Conservation (phyloP, 1,140 invertebrate genomes). For the Ips typographus region DNA sequence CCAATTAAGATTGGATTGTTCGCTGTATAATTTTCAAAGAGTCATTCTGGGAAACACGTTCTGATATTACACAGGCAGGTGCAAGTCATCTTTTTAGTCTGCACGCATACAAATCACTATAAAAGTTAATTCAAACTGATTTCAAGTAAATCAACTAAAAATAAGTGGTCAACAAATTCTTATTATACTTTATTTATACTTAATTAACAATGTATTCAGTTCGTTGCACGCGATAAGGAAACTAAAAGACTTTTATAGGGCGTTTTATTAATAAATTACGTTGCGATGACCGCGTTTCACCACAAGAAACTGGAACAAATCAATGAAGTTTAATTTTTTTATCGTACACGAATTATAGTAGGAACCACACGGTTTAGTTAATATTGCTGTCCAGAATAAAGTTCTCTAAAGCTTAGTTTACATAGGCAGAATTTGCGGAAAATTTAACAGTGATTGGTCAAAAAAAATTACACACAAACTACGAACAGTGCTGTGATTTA, state of each 20-base stretch:
- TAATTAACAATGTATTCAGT: slow-evolving; percentile 3
- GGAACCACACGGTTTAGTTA: too few relatives aligned
- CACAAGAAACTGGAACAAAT: slow-evolving; percentile 3
- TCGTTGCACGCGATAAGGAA: neutral
- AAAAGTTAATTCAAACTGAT: neutral
- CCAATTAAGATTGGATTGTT: slow-evolving; percentile 4
- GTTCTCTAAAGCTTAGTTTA: too few relatives aligned
- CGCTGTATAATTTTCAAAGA: neutral
- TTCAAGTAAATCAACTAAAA: neutral
- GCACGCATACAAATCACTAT: neutral
- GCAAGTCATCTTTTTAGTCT: neutral
- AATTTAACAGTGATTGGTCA: too few relatives aligned
- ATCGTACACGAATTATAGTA: too few relatives aligned
- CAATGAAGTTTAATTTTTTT: neutral
- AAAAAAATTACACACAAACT: too few relatives aligned
- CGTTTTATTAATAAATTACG: slow-evolving; percentile 3
- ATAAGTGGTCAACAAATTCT: neutral
- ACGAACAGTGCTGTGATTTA: too few relatives aligned
- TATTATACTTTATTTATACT: neutral
- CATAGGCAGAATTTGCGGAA: too few relatives aligned
- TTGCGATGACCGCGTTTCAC: neutral
- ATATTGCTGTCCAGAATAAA: too few relatives aligned
- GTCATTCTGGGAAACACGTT: slow-evolving; percentile 1
- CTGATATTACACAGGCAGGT: slow-evolving; percentile 1
- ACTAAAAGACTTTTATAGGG: neutral